Percentiles rank a stretch among this genome's conserved stretches.
Evolutionary conservation across 1,140 invertebrate genomes (phyloP).

Genomic region (Dendroctonus ponderosae): DNA sequence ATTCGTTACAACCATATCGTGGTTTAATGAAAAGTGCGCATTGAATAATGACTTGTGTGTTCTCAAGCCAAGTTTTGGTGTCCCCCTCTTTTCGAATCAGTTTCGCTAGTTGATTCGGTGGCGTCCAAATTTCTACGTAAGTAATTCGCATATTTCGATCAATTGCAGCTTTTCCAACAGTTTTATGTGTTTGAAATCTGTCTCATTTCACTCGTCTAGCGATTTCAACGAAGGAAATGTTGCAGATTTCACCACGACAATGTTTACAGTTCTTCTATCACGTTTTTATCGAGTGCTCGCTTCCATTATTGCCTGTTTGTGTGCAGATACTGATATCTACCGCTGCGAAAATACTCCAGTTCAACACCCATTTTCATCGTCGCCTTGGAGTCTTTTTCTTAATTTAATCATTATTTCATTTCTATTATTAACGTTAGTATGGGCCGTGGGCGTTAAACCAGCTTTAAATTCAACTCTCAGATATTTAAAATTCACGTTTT

Average conservation of each 20-base stretch:
- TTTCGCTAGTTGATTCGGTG: constrained; percentile 41
- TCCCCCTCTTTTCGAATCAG: constrained; percentile 39
- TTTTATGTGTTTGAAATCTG: too few relatives aligned
- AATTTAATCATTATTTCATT: constrained; percentile 11
- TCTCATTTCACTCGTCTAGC: too few relatives aligned
- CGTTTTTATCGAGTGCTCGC: neutral
- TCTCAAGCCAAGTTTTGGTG: constrained; percentile 37
- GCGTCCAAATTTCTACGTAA: constrained; percentile 47
- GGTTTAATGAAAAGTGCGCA: constrained; percentile 36
- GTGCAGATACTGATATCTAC: neutral
- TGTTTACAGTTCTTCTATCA: constrained; percentile 18
- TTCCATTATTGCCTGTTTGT: constrained; percentile 1
- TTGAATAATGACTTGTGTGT: constrained; percentile 41
- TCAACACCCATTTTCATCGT: constrained; percentile 1
- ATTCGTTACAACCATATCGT: constrained; percentile 23
- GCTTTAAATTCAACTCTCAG: neutral
- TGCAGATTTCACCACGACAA: neutral
- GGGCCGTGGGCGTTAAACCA: neutral
- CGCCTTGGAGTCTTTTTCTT: neutral
- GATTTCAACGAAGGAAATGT: neutral
- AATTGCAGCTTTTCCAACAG: too few relatives aligned
- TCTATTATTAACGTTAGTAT: constrained; percentile 16
- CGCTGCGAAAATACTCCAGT: neutral
- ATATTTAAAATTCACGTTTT: too few relatives aligned
- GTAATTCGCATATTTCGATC: constrained; percentile 23